These are phyloP conservation scores for Anoplius nigerrimus DNA, from an alignment of 2,888 invertebrate genomes.

Conservation along the genomic window DNA sequence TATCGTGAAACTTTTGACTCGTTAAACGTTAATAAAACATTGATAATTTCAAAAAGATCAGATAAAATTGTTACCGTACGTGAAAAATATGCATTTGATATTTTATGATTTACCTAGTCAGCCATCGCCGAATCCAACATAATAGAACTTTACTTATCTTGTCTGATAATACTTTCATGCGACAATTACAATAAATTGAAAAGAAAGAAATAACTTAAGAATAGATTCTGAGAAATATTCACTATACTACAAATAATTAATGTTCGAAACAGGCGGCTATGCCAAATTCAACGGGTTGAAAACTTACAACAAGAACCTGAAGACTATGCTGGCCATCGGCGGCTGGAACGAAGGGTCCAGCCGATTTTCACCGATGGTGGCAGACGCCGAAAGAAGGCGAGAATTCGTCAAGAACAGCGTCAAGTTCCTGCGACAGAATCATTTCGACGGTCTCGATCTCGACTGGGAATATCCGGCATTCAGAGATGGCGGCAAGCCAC, in stretches of 20 bases:
- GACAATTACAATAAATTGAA: too few species aligned
- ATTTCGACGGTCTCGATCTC: conserved; percentile 94
- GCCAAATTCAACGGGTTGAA: conserved; percentile 95
- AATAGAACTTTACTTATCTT: too few species aligned
- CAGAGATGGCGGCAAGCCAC: conserved; percentile 82
- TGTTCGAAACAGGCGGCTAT: conserved; percentile 85
- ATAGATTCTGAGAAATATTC: not conserved
- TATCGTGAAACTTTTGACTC: too few species aligned
- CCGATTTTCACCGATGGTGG: conserved; percentile 92
- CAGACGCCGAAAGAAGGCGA: conserved; percentile 84
- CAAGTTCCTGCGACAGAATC: conserved; percentile 92
- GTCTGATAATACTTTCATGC: too few species aligned
- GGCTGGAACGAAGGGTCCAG: conserved; percentile 96
- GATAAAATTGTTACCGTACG: too few species aligned
- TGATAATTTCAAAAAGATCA: too few species aligned
- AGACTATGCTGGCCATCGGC: conserved; percentile 93
- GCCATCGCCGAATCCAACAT: too few species aligned
- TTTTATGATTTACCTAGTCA: too few species aligned
- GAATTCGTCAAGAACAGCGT: conserved; percentile 89
- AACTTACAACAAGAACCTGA: conserved; percentile 93
- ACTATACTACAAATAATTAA: not conserved
- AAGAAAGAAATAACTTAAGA: not conserved
- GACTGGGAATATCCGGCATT: conserved; percentile 94
- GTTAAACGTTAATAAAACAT: too few species aligned
- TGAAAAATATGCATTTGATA: too few species aligned